Evolutionary conservation across 1,140 invertebrate genomes (phyloP), one percentile per base, ranked within the genome.

Genomic region (Eumaeus atala): DNA sequence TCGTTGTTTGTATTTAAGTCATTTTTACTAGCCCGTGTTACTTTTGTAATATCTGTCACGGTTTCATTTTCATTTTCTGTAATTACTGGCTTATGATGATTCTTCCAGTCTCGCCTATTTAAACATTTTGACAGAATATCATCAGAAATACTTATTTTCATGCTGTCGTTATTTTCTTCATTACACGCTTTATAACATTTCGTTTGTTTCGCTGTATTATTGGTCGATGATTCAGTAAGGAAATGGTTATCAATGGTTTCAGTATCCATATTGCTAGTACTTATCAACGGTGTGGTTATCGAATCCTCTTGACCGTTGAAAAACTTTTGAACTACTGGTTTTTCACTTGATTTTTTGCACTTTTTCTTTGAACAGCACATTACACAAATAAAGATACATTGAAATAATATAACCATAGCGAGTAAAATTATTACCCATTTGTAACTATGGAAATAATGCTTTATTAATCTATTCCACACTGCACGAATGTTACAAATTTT

Each of bases 111-210:
- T 11, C 82, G 53, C 55, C 80, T 67, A 9, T 72, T 84, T 10
- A 86, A 47, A 55, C 78, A 84, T 70, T 84, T 86, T 0, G 80
- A 77, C 34, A 86, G 51, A 49, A 84, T 84, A 61, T 86, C 82
- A 57, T 86, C 83, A 1, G 80, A 79, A 61, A 82, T 64, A 54
- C 75, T 77, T 6, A 62, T 50, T 56, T 80, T 82, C 6, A 61
- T 38, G 9, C 62, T 63, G 9, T 70, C 61, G 38, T 57, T 70
- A 18, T 58, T 54, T 18, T 84, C 72, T 47, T 79, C 77, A 16
- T 76, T 68, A 51, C 74, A 84, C 0, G 80, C 72, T 61, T 82
- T 81, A 36, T 85, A 85, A 49, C 70, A 77, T 60, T 74, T 74
- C 0, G 81, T 74, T 52, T 72, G 21, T 28, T 6, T 28, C 2